Percentiles rank a stretch among this genome's conserved stretches.
phyloP scores from a whole-genome alignment of 2,888 invertebrate genomes.

The Odontomyia ornata region DNA sequence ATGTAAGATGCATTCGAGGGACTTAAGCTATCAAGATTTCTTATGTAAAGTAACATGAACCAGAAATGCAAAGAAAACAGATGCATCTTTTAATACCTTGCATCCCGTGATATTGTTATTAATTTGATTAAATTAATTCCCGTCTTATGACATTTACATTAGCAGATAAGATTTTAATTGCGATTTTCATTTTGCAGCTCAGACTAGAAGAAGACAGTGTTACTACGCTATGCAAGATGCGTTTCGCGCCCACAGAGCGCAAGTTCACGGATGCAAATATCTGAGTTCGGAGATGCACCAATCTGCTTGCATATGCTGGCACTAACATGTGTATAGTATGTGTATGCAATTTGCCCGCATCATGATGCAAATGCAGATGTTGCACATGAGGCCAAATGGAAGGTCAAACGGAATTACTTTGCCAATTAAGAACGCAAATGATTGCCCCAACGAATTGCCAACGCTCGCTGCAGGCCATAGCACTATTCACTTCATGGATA shows the following conservation, averaged over 20 bases:
- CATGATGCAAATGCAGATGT: conserved; percentile 36
- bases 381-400: conserved; percentile 40
- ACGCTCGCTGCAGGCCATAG: conserved; percentile 18
- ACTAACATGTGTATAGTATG: too few relatives aligned
- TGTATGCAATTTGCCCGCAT: conserved; percentile 6
- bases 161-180: too few relatives aligned
- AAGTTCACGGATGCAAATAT: conserved; percentile 38
- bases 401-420: conserved; percentile 40
- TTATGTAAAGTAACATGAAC: too few relatives aligned
- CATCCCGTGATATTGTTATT: too few relatives aligned
- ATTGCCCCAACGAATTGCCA: conserved; percentile 33
- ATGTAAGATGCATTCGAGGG: too few relatives aligned
- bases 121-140: too few relatives aligned
- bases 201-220: too few relatives aligned
- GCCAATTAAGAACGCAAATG: conserved; percentile 43
- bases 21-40: too few relatives aligned
- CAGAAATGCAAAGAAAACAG: too few relatives aligned
- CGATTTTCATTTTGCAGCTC: too few relatives aligned
- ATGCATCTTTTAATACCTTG: too few relatives aligned
- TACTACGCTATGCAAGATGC: not conserved
- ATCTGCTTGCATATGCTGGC: not conserved
- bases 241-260: conserved; percentile 15
- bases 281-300: conserved; percentile 1
- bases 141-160: too few relatives aligned
- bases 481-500: conserved; percentile 24